phyloP scores from a whole-genome alignment of 2,113 vertebrate genomes.

The Anarrhichthys ocellatus region DNA sequence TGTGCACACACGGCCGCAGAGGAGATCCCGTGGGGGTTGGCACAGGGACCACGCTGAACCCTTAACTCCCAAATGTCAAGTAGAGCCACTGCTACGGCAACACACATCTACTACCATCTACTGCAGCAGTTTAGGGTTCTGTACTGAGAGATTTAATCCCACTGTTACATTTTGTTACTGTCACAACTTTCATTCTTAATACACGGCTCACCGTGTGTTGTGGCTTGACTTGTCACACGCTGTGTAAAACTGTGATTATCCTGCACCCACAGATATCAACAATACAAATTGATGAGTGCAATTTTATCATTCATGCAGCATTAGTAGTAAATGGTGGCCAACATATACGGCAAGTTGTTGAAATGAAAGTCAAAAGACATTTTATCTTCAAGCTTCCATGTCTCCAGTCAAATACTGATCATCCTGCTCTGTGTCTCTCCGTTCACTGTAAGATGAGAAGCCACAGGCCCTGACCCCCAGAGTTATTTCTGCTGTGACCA shows the following conservation, averaged over 20 bases:
- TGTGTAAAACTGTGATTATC: neutral
- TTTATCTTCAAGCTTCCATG: neutral
- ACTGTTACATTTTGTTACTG: no score
- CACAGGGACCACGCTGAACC: no score
- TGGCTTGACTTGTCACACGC: no score
- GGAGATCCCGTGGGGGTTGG: no score
- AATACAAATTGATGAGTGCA: neutral
- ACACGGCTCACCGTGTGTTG: no score
- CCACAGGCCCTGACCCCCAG: constrained; percentile 30
- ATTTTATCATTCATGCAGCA: neutral
- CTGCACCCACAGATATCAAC: neutral
- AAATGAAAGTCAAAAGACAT: no score
- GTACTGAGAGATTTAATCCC: no score
- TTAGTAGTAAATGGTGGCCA: neutral
- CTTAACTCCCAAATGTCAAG: no score
- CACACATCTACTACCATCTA: no score
- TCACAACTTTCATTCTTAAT: no score
- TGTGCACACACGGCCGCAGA: neutral
- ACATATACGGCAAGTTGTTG: neutral
- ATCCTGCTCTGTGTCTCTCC: neutral
- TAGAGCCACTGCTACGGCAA: no score
- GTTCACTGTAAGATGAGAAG: constrained; percentile 51
- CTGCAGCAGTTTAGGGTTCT: no score
- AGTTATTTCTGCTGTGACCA: constrained; percentile 28
- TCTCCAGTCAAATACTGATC: neutral